Percentiles rank a stretch among this genome's conserved stretches.
Evolutionary conservation across 2,113 vertebrate species (phyloP).

Genomic region (Phrynosoma blainvillii): DNA sequence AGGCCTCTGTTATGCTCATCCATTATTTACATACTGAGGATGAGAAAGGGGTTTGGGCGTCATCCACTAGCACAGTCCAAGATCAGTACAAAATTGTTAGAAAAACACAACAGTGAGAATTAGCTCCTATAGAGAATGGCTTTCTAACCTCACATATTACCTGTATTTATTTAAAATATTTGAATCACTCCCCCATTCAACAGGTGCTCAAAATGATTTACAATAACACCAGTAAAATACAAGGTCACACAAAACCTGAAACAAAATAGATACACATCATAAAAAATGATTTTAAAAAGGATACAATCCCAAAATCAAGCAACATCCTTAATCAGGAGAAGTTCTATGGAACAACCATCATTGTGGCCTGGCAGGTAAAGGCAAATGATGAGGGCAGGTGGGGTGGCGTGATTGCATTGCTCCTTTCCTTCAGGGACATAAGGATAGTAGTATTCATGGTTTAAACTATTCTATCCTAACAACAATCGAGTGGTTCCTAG

Average conservation of each 20-base stretch:
- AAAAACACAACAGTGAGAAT: not conserved
- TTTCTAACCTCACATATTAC: not conserved
- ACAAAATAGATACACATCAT: not conserved
- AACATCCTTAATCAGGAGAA: no score
- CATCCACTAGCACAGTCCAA: not conserved
- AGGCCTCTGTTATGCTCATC: slow-evolving; percentile 1
- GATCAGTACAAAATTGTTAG: not conserved
- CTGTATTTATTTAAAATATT: not conserved
- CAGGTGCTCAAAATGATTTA: not conserved
- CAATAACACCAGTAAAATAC: not conserved
- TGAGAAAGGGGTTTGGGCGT: not conserved
- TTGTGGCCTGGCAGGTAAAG: no score
- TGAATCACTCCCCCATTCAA: not conserved
- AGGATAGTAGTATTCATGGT: not conserved
- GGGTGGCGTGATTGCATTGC: not conserved
- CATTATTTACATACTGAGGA: slow-evolving; percentile 15
- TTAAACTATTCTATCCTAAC: not conserved
- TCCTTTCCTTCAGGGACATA: not conserved
- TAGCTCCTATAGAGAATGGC: not conserved
- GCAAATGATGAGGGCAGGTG: no score
- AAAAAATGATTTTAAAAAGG: no score
- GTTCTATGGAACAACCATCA: no score
- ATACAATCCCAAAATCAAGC: no score
- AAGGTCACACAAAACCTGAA: not conserved
- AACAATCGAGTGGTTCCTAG: not conserved